Conservation (phyloP, 1,140 invertebrate species). For the roundworm (Caenorhabditis elegans) region DNA sequence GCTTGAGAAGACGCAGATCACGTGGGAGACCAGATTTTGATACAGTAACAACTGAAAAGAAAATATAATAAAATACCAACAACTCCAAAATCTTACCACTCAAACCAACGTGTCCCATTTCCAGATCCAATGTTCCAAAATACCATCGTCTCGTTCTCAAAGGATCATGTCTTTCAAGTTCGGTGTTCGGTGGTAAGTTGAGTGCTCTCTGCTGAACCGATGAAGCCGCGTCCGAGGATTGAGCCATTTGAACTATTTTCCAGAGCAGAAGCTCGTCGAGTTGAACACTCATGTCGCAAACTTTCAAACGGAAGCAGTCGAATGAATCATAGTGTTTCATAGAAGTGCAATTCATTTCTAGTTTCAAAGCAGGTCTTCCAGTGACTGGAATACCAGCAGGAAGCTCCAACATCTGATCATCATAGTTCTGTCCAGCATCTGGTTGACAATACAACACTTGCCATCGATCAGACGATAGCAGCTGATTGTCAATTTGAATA, state of each 20-base stretch:
- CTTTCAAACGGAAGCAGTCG: conserved; percentile 76
- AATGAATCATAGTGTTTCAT: conserved; percentile 61
- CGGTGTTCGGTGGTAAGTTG: conserved; percentile 58
- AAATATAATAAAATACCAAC: neutral
- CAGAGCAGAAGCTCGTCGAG: conserved; percentile 85
- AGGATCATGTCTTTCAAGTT: conserved; percentile 46
- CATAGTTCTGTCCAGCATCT: conserved; percentile 38
- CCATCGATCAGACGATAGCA: conserved; percentile 78
- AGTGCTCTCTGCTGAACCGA: conserved; percentile 51
- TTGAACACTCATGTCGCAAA: conserved; percentile 81
- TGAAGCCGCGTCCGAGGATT: conserved; percentile 60
- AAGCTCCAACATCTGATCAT: neutral
- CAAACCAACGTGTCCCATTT: conserved; percentile 54
- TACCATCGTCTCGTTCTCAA: conserved; percentile 73
- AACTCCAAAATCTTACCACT: neutral
- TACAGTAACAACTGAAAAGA: conserved; percentile 56
- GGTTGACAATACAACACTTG: conserved; percentile 77
- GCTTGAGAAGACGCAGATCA: conserved; percentile 79
- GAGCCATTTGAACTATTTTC: conserved; percentile 77
- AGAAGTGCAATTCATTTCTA: conserved; percentile 62
- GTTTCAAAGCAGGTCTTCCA: conserved; percentile 55
- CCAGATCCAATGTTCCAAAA: conserved; percentile 78
- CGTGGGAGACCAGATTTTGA: conserved; percentile 77
- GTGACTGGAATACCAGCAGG: conserved; percentile 30
- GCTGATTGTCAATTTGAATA: conserved; percentile 85